Conservation (phyloP, 2,797 vertebrate species). For the Etheostoma perlongum region DNA sequence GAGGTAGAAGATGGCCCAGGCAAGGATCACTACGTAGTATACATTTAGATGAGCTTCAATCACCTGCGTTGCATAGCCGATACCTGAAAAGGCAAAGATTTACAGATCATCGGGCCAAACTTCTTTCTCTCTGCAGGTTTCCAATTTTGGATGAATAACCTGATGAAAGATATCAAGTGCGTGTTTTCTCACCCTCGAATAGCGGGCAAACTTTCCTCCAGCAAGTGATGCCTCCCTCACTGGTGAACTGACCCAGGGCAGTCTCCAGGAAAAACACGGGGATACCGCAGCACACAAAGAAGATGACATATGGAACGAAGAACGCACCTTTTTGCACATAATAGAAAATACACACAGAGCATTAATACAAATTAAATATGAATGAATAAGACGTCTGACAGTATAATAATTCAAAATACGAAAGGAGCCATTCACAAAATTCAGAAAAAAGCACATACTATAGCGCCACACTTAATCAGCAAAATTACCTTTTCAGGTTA, state of each 20-base stretch:
- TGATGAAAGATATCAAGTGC: not conserved
- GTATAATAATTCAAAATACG: not conserved
- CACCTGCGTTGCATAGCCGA: slow-evolving; percentile 98
- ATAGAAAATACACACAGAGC: slow-evolving; percentile 9
- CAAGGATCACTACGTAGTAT: slow-evolving; percentile 97
- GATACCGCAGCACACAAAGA: slow-evolving; percentile 98
- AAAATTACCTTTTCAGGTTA: slow-evolving; percentile 52
- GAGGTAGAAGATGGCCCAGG: slow-evolving; percentile 99
- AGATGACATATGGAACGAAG: slow-evolving; percentile 98
- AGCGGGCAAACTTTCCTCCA: slow-evolving; percentile 98
- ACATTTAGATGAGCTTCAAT: slow-evolving; percentile 97
- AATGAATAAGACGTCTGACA: not conserved
- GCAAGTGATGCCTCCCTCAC: slow-evolving; percentile 98
- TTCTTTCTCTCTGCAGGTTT: no score
- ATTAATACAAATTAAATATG: not conserved
- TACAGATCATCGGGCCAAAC: no score
- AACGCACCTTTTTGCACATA: slow-evolving; percentile 90
- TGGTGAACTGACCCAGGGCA: slow-evolving; percentile 97
- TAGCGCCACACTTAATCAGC: slow-evolving; percentile 2
- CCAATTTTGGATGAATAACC: not conserved
- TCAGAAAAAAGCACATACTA: not conserved
- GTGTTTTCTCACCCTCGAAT: slow-evolving; percentile 91
- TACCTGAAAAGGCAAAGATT: slow-evolving; percentile 83
- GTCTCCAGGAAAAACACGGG: slow-evolving; percentile 99
- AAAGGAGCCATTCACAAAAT: not conserved